phyloP scores from a whole-genome alignment of 1,140 invertebrate species.

The Archegozetes longisetosus region DNA sequence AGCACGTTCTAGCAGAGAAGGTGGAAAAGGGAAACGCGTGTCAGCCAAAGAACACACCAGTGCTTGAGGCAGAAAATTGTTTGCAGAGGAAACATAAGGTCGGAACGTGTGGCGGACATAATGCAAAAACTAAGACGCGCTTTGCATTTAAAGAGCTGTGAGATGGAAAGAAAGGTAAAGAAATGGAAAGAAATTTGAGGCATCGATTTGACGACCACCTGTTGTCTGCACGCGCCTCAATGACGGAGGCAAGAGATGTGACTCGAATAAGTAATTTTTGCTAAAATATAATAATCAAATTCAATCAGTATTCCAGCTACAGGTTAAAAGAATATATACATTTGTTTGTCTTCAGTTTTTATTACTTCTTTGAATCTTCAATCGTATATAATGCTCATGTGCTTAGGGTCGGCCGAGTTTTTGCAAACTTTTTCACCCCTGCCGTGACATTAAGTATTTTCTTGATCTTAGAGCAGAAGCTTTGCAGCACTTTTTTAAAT shows the following conservation, averaged over 20 bases:
- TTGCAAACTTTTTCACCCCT: not conserved
- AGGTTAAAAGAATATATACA: not conserved
- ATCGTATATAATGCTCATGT: not conserved
- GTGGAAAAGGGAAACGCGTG: too few relatives aligned
- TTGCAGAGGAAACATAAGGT: too few relatives aligned
- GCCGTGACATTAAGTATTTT: not conserved
- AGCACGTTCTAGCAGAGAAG: too few relatives aligned
- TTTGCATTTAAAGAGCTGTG: too few relatives aligned
- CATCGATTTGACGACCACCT: not conserved
- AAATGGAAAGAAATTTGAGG: not conserved
- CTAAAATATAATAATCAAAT: not conserved
- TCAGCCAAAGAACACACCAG: too few relatives aligned
- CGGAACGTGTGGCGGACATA: too few relatives aligned
- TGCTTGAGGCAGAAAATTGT: too few relatives aligned
- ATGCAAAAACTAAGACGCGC: too few relatives aligned
- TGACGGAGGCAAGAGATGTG: not conserved
- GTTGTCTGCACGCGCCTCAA: not conserved
- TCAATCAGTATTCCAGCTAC: not conserved
- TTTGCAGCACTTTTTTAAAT: not conserved
- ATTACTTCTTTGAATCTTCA: not conserved
- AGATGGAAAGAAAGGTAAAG: too few relatives aligned
- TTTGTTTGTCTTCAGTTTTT: not conserved
- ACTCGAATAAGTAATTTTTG: not conserved
- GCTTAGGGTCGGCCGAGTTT: not conserved
- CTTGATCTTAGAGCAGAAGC: not conserved